phyloP scores from a whole-genome alignment of 2,113 vertebrate species.

The Lagopus leucura region DNA sequence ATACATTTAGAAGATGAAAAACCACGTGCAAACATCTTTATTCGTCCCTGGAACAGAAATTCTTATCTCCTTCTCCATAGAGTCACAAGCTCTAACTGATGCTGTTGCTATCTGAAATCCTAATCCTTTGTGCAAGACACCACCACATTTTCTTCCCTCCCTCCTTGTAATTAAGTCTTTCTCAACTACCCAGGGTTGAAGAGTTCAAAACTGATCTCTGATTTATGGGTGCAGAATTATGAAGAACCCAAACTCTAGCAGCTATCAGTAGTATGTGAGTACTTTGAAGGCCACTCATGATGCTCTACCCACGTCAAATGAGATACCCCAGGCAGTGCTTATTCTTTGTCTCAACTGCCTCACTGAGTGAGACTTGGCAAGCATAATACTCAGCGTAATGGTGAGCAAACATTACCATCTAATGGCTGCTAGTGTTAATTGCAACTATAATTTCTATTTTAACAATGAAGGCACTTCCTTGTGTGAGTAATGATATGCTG shows the following conservation, averaged over 20 bases:
- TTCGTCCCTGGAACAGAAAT: not conserved
- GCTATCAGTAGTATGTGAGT: not conserved
- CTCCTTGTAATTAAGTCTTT: not conserved
- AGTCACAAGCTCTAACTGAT: not conserved
- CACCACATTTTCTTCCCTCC: accelerated
- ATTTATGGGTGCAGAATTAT: not conserved
- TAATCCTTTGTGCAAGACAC: not conserved
- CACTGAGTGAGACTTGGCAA: not conserved
- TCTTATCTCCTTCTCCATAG: not conserved
- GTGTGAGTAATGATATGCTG: not conserved
- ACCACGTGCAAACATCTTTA: not conserved
- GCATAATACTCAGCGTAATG: not conserved
- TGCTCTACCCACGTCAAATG: not conserved
- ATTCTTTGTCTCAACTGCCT: not conserved
- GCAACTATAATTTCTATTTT: slow-evolving; percentile 42
- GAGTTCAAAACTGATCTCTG: not conserved
- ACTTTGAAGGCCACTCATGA: not conserved
- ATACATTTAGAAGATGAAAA: not conserved
- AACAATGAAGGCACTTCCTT: not conserved
- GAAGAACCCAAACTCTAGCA: not conserved
- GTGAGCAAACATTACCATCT: slow-evolving; percentile 68
- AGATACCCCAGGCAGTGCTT: not conserved
- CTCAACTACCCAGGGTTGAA: not conserved
- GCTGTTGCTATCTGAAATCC: not conserved
- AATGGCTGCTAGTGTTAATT: slow-evolving; percentile 52